These are phyloP conservation scores for Egretta garzetta DNA, from an alignment of 2,113 vertebrate species.

Conservation along the genomic window DNA sequence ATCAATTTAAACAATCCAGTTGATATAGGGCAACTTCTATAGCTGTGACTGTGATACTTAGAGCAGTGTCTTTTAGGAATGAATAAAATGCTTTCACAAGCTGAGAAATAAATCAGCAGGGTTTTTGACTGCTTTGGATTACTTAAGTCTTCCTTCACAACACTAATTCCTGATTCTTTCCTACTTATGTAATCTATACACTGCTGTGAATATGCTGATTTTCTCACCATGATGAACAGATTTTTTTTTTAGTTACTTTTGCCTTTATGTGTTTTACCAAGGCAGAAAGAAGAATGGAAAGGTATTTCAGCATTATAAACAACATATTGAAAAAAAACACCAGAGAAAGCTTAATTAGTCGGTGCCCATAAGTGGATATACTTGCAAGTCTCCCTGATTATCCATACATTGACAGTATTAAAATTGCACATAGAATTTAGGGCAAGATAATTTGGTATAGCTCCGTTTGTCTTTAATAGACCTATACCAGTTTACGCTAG, in stretches of 20 bases:
- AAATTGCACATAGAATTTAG: accelerated
- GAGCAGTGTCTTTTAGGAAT: neutral
- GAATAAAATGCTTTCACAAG: neutral
- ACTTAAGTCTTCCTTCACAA: neutral
- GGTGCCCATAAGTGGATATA: neutral
- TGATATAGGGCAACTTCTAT: neutral
- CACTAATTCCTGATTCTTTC: neutral
- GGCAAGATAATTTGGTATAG: neutral
- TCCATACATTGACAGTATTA: neutral
- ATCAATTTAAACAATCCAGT: neutral
- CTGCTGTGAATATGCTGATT: neutral
- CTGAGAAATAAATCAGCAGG: slow-evolving; percentile 13
- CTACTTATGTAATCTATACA: neutral
- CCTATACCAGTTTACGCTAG: neutral
- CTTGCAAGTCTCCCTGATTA: neutral
- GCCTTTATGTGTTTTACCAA: neutral
- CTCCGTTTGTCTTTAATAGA: neutral
- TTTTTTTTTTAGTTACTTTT: neutral
- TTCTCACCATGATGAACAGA: neutral
- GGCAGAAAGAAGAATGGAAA: neutral
- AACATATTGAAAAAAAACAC: neutral
- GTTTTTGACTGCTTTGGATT: slow-evolving; percentile 7
- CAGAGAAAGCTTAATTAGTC: neutral
- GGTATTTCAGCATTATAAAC: neutral
- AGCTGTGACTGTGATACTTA: neutral